A percentile compares a stretch with the other conserved stretches of the same genome.
Evolutionary conservation across 2,113 vertebrate species (phyloP).

Genomic region (Chaenogobius annularis): DNA sequence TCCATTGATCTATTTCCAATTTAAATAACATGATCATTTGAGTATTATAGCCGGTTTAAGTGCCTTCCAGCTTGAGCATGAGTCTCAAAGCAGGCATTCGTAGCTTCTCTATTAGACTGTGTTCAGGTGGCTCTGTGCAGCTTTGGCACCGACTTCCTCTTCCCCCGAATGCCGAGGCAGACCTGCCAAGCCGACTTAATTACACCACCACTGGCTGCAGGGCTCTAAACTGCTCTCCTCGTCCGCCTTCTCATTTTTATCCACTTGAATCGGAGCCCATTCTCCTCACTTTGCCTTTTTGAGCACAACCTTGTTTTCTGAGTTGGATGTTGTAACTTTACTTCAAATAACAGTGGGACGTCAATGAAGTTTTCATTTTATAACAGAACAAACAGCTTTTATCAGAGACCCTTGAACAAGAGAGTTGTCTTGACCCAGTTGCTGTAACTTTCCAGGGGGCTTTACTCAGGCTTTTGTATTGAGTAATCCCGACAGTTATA

Average conservation of each 20-base stretch:
- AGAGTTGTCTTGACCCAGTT: not conserved
- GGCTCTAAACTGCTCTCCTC: conserved; percentile 31
- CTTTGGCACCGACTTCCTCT: conserved; percentile 47
- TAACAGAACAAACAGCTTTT: not conserved
- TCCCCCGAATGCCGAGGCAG: conserved; percentile 30
- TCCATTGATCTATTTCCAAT: too few species aligned
- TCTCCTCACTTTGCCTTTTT: conserved; percentile 6
- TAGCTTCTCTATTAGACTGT: conserved; percentile 40
- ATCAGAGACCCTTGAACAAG: not conserved
- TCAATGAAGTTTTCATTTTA: not conserved
- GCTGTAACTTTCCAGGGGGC: not conserved
- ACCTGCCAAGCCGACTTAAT: conserved; percentile 59
- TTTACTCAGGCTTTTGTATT: not conserved
- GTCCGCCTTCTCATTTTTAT: conserved; percentile 43
- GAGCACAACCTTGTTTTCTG: conserved; percentile 14
- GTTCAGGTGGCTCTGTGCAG: conserved; percentile 48
- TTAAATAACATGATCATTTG: not conserved
- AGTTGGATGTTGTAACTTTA: conserved; percentile 10
- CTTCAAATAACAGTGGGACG: not conserved
- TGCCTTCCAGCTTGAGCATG: conserved; percentile 23
- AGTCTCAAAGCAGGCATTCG: not conserved
- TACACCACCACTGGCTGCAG: conserved; percentile 57
- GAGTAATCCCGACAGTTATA: not conserved
- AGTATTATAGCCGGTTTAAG: conserved; percentile 1
- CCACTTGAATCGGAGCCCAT: conserved; percentile 24